Percentiles rank a stretch among this genome's conserved stretches.
These are phyloP conservation scores for Drepana falcataria DNA, from an alignment of 2,888 invertebrate species.

Conservation along the genomic window DNA sequence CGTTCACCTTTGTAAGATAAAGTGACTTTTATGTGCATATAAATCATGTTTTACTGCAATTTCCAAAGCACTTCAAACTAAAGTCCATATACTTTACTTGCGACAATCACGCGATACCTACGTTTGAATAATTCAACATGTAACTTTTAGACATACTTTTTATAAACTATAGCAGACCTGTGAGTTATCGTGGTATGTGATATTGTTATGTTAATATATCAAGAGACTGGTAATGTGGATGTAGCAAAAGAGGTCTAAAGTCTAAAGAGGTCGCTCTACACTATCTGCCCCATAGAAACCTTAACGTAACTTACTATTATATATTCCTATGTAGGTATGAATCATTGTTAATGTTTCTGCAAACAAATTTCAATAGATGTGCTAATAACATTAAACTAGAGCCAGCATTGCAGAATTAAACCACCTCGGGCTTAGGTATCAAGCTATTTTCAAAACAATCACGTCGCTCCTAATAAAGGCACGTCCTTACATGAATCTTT, in stretches of 20 bases:
- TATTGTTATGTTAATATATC: too few species aligned
- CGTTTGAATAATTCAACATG: slow-evolving; percentile 36
- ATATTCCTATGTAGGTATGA: too few species aligned
- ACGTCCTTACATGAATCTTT: slow-evolving; percentile 71
- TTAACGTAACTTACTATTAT: too few species aligned
- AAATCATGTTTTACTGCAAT: slow-evolving; percentile 38
- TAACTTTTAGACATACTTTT: slow-evolving; percentile 33
- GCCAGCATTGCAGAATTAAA: slow-evolving; percentile 6
- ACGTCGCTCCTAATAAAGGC: slow-evolving; percentile 68
- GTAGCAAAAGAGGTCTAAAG: too few species aligned
- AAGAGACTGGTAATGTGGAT: too few species aligned
- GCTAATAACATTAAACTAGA: slow-evolving; percentile 1
- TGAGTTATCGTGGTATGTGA: neutral
- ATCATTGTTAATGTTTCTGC: neutral
- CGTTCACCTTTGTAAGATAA: slow-evolving; percentile 8
- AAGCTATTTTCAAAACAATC: slow-evolving; percentile 67
- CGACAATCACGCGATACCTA: slow-evolving; percentile 37
- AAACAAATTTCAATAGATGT: neutral
- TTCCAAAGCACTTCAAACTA: slow-evolving; percentile 25
- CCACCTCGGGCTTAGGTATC: slow-evolving; percentile 26
- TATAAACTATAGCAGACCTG: slow-evolving; percentile 13
- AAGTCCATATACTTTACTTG: slow-evolving; percentile 29
- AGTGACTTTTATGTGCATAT: slow-evolving; percentile 26
- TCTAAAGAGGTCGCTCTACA: too few species aligned
- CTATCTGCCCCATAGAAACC: too few species aligned